phyloP scores from a whole-genome alignment of 1,140 invertebrate genomes.

The Stenopsyche tienmushanensis region DNA sequence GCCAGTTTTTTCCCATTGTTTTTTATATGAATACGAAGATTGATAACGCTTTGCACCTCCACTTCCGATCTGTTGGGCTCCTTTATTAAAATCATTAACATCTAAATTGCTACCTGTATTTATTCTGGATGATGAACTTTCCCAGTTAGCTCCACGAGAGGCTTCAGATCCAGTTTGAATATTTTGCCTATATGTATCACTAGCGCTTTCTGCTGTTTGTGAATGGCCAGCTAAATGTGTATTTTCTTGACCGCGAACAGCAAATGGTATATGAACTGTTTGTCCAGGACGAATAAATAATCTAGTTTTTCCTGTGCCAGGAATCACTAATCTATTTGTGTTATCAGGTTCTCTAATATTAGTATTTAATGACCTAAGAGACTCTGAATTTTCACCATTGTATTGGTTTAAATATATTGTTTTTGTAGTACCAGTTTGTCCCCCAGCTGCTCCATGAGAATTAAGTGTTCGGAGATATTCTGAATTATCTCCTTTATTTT shows the following conservation, averaged over 20 bases:
- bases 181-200: slow-evolving; percentile 1
- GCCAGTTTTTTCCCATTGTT: slow-evolving; percentile 53
- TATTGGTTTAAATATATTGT: too few species aligned
- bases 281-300: slow-evolving; percentile 15
- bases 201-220: not conserved
- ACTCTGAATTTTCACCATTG: too few species aligned
- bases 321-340: too few species aligned
- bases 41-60: slow-evolving; percentile 47
- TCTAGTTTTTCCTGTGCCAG: too few species aligned
- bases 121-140: not conserved
- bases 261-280: too few species aligned
- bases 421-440: too few species aligned
- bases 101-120: not conserved
- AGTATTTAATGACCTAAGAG: too few species aligned
- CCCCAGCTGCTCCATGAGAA: too few species aligned
- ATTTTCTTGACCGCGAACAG: not conserved
- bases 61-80: not conserved
- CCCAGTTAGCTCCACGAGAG: not conserved
- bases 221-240: not conserved
- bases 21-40: slow-evolving; percentile 52
- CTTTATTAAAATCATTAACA: not conserved
- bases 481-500: too few species aligned
- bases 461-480: too few species aligned
- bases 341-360: too few species aligned
- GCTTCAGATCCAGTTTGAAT: not conserved